These are phyloP conservation scores for Cryptocephalus primarius DNA, from an alignment of 2,888 invertebrate species.

Conservation along the genomic window DNA sequence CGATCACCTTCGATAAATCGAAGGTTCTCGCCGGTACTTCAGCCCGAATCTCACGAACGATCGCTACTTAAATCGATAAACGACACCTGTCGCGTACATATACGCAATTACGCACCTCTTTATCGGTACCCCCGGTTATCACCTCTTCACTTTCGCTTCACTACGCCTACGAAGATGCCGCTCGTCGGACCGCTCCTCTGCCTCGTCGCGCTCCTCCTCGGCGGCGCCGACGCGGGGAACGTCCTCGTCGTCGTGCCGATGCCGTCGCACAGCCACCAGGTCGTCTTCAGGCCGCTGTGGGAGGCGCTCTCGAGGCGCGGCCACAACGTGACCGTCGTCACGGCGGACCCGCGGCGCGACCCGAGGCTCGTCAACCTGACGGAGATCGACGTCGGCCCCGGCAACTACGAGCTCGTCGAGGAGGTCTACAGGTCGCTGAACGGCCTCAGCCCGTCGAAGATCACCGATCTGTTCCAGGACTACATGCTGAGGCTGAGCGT, in stretches of 20 bases:
- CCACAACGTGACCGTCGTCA: conserved; percentile 29
- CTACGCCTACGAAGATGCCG: too few species aligned
- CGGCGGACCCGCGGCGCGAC: conserved; percentile 21
- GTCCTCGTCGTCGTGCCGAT: conserved; percentile 21
- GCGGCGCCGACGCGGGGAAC: conserved; percentile 7
- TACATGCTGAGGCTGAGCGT: background rate
- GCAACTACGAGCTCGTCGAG: conserved; percentile 2
- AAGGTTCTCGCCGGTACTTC: too few species aligned
- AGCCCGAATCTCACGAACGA: too few species aligned
- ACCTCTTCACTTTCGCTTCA: too few species aligned
- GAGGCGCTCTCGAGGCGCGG: conserved; percentile 22
- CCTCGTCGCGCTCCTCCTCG: too few species aligned
- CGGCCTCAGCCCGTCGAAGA: background rate
- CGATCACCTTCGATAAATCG: too few species aligned
- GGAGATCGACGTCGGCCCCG: conserved; percentile 15
- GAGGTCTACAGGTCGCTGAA: background rate
- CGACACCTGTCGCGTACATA: too few species aligned
- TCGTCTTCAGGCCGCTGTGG: conserved; percentile 22
- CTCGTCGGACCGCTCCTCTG: too few species aligned
- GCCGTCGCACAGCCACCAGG: conserved; percentile 25
- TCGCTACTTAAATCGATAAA: too few species aligned
- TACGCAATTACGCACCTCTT: too few species aligned
- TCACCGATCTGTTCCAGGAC: background rate
- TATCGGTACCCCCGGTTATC: too few species aligned
- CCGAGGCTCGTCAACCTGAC: conserved; percentile 11